phyloP scores from a whole-genome alignment of 2,113 vertebrate species.

The Gracilinanus agilis region DNA sequence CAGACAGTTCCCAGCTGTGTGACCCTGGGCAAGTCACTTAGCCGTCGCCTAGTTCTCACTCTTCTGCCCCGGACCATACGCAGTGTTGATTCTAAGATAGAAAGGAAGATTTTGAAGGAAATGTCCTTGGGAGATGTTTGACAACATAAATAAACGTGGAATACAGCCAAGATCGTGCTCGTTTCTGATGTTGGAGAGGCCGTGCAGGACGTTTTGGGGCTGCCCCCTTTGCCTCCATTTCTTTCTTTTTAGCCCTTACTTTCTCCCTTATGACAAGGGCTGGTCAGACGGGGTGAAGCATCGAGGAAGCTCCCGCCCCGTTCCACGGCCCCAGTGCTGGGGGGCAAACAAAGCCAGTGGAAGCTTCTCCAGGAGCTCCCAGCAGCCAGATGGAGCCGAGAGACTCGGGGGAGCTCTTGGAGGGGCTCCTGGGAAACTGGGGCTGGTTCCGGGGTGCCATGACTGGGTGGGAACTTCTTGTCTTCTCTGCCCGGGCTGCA shows the following conservation, averaged over 20 bases:
- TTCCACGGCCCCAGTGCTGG: background rate
- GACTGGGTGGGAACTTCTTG: background rate
- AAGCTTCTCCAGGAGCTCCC: background rate
- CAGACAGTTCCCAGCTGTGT: background rate
- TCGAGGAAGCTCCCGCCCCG: background rate
- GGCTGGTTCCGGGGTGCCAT: background rate
- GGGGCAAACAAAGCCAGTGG: background rate
- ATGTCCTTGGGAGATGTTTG: too few species aligned
- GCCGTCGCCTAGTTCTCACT: background rate
- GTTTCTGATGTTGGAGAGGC: too few species aligned
- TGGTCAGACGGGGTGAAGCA: background rate
- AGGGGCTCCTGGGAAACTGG: background rate
- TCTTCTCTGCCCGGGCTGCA: conserved; percentile 77
- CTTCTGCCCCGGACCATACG: too few species aligned
- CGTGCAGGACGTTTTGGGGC: too few species aligned
- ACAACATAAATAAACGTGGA: too few species aligned
- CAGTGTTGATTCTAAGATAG: too few species aligned
- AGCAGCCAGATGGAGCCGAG: background rate
- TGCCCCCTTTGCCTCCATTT: too few species aligned
- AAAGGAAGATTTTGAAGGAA: too few species aligned
- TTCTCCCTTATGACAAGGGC: too few species aligned
- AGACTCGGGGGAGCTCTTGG: background rate
- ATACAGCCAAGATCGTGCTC: too few species aligned
- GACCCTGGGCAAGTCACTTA: background rate
- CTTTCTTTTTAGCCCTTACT: too few species aligned